phyloP scores from a whole-genome alignment of 2,888 invertebrate species.

The Philaethria dido region DNA sequence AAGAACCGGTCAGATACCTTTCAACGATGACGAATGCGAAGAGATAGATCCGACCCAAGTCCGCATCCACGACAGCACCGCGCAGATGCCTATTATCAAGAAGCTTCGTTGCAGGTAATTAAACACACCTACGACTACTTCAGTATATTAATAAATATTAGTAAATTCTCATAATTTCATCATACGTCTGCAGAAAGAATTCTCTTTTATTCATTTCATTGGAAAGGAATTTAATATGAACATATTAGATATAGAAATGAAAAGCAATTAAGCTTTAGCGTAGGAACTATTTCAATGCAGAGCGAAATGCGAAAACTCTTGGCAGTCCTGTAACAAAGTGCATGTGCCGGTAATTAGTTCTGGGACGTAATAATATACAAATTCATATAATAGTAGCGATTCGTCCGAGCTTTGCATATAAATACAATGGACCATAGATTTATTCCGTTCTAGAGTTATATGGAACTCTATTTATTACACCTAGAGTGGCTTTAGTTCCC shows the following conservation, averaged over 20 bases:
- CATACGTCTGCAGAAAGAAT: neutral
- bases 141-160: neutral
- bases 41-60: slow-evolving; percentile 91
- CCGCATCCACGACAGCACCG: slow-evolving; percentile 90
- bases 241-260: neutral
- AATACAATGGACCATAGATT: too few species aligned
- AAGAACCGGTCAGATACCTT: slow-evolving; percentile 67
- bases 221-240: neutral
- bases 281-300: neutral
- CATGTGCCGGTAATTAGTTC: neutral
- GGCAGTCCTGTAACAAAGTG: neutral
- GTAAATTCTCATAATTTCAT: neutral
- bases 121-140: neutral
- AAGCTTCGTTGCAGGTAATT: slow-evolving; percentile 83
- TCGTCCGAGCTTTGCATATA: too few species aligned
- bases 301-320: neutral
- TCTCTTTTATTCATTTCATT: neutral
- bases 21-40: slow-evolving; percentile 84
- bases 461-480: too few species aligned
- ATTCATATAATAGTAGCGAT: too few species aligned
- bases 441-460: too few species aligned
- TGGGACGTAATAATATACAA: neutral
- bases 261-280: neutral
- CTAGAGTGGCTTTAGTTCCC: too few species aligned
- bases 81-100: slow-evolving; percentile 88